Evolutionary conservation across 2,113 vertebrate genomes (phyloP).

Genomic region (Dolichotis patagonum): DNA sequence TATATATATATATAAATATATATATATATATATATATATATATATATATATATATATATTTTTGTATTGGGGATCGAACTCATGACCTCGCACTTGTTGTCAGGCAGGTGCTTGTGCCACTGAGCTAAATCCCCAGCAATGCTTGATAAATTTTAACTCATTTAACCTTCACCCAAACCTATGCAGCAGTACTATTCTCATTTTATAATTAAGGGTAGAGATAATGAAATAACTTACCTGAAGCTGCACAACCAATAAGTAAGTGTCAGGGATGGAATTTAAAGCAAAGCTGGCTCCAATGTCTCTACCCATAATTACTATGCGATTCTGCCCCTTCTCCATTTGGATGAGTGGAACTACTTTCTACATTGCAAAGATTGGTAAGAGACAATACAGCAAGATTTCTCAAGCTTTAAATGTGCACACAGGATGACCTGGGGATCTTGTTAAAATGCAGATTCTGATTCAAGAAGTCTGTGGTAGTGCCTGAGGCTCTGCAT

Average conservation of each 20-base stretch:
- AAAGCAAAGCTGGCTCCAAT: conserved; percentile 33
- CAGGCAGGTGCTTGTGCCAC: too few relatives aligned
- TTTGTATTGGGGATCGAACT: too few relatives aligned
- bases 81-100: too few relatives aligned
- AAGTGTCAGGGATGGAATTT: conserved; percentile 4
- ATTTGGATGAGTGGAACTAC: not conserved
- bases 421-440: not conserved
- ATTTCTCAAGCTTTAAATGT: conserved; percentile 38
- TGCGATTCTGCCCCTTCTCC: not conserved
- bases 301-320: not conserved
- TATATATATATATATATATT: too few relatives aligned
- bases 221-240: conserved; percentile 11
- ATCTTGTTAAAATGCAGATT: conserved; percentile 30
- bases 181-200: not conserved
- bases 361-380: not conserved
- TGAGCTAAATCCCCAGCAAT: too few relatives aligned
- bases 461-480: not conserved
- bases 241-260: not conserved
- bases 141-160: conserved; percentile 26
- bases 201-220: conserved; percentile 12
- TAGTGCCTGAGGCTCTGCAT: not conserved
- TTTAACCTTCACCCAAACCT: not conserved
- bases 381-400: not conserved
- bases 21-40: too few relatives aligned
- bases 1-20: too few relatives aligned